These are phyloP conservation scores for Drosophila littoralis DNA, from an alignment of 1,140 invertebrate genomes.

Conservation along the genomic window DNA sequence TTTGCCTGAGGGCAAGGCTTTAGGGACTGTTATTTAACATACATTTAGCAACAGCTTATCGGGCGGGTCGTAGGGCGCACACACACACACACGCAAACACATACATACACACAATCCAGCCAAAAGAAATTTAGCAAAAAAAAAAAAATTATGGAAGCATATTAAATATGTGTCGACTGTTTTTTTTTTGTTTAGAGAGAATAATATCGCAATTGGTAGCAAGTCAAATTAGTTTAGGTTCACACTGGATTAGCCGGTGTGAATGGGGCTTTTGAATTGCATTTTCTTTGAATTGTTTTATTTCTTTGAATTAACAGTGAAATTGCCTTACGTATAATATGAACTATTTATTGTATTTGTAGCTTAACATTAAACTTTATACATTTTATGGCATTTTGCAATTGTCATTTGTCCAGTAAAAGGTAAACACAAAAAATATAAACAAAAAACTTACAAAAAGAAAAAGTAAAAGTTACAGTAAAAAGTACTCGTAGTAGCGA, in stretches of 20 bases:
- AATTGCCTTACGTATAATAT: conserved; percentile 74
- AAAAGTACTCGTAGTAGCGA: conserved; percentile 4
- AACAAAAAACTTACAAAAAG: not conserved
- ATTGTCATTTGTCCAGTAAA: conserved; percentile 55
- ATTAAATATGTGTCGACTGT: conserved; percentile 27
- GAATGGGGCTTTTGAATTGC: conserved; percentile 32
- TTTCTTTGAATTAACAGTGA: conserved; percentile 56
- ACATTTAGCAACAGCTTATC: not conserved
- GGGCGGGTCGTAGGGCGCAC: conserved; percentile 7
- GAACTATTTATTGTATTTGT: conserved; percentile 76
- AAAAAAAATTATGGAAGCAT: conserved; percentile 8
- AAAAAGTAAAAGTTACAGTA: conserved; percentile 7
- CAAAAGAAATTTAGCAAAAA: conserved; percentile 40
- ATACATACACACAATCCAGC: conserved; percentile 22
- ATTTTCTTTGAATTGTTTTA: conserved; percentile 8
- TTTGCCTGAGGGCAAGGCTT: conserved; percentile 12
- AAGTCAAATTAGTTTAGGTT: conserved; percentile 46
- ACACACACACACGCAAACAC: conserved; percentile 11
- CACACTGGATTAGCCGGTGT: conserved; percentile 44
- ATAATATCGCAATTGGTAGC: conserved; percentile 31
- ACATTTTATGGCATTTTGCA: conserved; percentile 64
- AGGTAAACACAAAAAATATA: not conserved
- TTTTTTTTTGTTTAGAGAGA: conserved; percentile 12
- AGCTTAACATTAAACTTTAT: conserved; percentile 62
- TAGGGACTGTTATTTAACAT: conserved; percentile 5